Evolutionary conservation across 2,888 invertebrate genomes (phyloP).

Genomic region (Habrosyne pyritoides): DNA sequence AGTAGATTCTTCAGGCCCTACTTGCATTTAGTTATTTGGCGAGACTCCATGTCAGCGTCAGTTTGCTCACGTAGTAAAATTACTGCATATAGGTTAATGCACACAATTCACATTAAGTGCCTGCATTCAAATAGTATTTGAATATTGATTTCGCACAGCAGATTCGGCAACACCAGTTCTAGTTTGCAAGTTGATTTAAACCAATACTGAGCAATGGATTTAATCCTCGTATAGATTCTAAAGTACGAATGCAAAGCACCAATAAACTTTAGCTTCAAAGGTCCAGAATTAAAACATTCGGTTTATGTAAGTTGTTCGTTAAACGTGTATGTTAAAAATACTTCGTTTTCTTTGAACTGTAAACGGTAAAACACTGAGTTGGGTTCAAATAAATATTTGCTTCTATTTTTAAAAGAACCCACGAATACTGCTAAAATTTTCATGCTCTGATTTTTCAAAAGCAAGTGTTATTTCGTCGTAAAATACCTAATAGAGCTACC

Average conservation of each 20-base stretch:
- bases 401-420: background rate
- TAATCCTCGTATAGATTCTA: background rate
- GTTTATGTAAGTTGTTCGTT: background rate
- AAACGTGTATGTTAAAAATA: constrained; percentile 5
- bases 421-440: too few relatives aligned
- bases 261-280: constrained; percentile 9
- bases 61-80: constrained; percentile 33
- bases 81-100: constrained; percentile 50
- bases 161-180: background rate
- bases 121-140: background rate
- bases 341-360: constrained; percentile 4
- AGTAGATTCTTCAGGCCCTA: background rate
- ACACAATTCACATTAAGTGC: background rate
- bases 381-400: constrained; percentile 8
- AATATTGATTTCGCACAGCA: background rate
- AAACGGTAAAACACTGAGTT: constrained; percentile 4
- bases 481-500: too few relatives aligned
- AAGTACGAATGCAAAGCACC: background rate
- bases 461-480: background rate
- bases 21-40: constrained; percentile 45
- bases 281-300: background rate
- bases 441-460: too few relatives aligned
- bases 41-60: constrained; percentile 43
- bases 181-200: background rate
- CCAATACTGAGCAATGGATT: background rate